Evolutionary conservation across 1,140 invertebrate genomes (phyloP).

Genomic region (Pemphigus obesinymphae): DNA sequence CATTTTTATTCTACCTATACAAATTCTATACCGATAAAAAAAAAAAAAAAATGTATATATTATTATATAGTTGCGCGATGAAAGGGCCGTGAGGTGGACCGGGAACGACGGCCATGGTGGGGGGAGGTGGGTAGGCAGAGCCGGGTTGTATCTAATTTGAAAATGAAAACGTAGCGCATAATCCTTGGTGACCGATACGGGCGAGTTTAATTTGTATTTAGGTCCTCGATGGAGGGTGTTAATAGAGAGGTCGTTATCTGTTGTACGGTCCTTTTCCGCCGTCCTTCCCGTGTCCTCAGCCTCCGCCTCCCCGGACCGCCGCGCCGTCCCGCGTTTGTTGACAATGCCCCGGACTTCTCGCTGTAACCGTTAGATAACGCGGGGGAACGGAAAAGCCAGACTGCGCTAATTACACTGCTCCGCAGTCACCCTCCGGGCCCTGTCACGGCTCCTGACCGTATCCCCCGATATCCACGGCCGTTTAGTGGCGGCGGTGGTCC

Average conservation of each 20-base stretch:
- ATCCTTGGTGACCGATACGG: constrained; percentile 41
- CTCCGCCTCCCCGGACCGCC: background rate
- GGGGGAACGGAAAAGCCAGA: constrained; percentile 22
- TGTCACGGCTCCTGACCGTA: constrained; percentile 1
- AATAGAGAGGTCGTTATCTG: constrained; percentile 42
- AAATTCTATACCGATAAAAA: constrained; percentile 12
- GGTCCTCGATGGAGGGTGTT: constrained; percentile 40
- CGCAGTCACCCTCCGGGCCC: too few species aligned
- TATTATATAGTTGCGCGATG: too few species aligned
- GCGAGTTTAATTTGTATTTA: constrained; percentile 42
- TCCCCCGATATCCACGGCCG: constrained; percentile 34
- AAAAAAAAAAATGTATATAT: too few species aligned
- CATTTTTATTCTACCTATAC: constrained; percentile 15
- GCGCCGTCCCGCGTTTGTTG: constrained; percentile 3
- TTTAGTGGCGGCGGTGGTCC: constrained; percentile 5
- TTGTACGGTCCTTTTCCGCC: constrained; percentile 34
- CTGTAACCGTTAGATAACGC: constrained; percentile 39
- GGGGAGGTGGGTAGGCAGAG: background rate
- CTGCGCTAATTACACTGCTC: constrained; percentile 29
- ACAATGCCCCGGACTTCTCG: constrained; percentile 36
- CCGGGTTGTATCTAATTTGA: constrained; percentile 33
- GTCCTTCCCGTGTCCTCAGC: background rate
- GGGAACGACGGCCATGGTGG: background rate
- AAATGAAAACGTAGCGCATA: constrained; percentile 38
- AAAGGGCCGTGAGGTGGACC: background rate